Evolutionary conservation across 2,888 invertebrate genomes (phyloP).

Genomic region (Oasisia sp.): DNA sequence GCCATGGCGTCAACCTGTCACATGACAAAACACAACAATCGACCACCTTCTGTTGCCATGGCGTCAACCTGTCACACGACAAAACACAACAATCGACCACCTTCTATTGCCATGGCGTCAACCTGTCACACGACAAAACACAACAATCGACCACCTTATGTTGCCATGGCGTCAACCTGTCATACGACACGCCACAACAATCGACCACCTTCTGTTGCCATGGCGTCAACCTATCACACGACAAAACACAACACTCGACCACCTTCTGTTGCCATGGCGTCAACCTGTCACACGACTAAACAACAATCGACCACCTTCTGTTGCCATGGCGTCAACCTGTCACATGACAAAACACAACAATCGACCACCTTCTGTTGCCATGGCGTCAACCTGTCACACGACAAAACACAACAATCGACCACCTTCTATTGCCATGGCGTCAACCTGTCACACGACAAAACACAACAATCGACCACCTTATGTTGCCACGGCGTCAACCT

Average conservation of each 20-base stretch:
- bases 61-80: neutral
- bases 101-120: too few relatives aligned
- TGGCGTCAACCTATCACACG: neutral
- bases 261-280: too few relatives aligned
- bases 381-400: too few relatives aligned
- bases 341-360: neutral
- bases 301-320: neutral
- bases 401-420: neutral
- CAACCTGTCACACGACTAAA: too few relatives aligned
- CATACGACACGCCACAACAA: neutral
- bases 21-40: neutral
- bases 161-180: too few relatives aligned
- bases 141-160: neutral
- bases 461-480: neutral
- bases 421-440: neutral
- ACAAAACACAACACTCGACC: neutral
- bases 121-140: too few relatives aligned
- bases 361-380: too few relatives aligned
- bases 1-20: too few relatives aligned
- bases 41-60: neutral
- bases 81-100: neutral
- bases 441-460: neutral
- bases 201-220: neutral
- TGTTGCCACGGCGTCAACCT: too few relatives aligned
- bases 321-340: neutral